These are phyloP conservation scores for Orussus abietinus DNA, from an alignment of 1,140 invertebrate genomes.

Conservation along the genomic window DNA sequence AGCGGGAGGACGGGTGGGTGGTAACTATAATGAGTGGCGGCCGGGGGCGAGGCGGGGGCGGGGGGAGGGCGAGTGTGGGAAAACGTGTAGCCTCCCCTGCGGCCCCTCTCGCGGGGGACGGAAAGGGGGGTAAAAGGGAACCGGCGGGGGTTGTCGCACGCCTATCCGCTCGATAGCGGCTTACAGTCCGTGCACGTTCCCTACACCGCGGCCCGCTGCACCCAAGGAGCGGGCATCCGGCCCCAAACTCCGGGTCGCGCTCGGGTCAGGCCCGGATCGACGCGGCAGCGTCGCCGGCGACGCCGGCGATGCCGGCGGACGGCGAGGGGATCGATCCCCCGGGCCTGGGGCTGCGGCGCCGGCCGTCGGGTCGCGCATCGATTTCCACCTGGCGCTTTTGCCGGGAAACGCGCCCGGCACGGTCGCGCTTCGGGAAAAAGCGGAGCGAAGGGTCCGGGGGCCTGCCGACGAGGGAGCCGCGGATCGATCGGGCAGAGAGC, in stretches of 20 bases:
- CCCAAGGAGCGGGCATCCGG: too few species aligned
- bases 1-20: conserved; percentile 29
- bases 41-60: conserved; percentile 28
- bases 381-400: conserved; percentile 39
- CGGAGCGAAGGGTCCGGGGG: too few species aligned
- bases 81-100: conserved; percentile 31
- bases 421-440: background rate
- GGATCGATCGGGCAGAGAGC: too few species aligned
- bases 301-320: conserved; percentile 7
- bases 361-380: conserved; percentile 34
- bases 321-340: conserved; percentile 19
- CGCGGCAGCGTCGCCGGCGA: too few species aligned
- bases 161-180: conserved; percentile 52
- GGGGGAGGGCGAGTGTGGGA: conserved; percentile 28
- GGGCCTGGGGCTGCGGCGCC: conserved; percentile 26
- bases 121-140: conserved; percentile 35
- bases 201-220: conserved; percentile 33
- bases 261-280: too few species aligned
- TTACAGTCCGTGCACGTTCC: conserved; percentile 47
- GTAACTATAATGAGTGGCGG: conserved; percentile 47
- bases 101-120: conserved; percentile 26
- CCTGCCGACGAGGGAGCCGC: too few species aligned
- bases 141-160: conserved; percentile 41
- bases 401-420: conserved; percentile 95
- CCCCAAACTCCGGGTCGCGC: too few species aligned